Conservation (phyloP, 2,888 invertebrate genomes). For the Caenorhabditis panamensis region DNA sequence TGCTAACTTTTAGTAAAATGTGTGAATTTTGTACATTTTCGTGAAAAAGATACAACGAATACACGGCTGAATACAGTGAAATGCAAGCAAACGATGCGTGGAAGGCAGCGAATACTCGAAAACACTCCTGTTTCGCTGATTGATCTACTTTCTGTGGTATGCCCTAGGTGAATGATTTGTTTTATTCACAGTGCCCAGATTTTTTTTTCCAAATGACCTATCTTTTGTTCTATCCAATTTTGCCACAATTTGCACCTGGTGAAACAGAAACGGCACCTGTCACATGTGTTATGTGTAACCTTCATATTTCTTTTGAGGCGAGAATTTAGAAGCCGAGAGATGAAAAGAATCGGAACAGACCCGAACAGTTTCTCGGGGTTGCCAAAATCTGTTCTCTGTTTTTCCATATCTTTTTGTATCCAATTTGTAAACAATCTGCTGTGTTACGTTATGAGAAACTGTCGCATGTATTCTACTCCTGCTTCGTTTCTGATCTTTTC, state of each 20-base stretch:
- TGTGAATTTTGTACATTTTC: background rate
- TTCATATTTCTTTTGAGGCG: background rate
- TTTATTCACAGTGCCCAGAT: background rate
- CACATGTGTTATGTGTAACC: background rate
- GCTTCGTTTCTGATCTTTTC: background rate
- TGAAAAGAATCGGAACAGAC: background rate
- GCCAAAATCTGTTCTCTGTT: background rate
- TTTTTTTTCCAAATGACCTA: background rate
- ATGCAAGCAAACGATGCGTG: conserved; percentile 5
- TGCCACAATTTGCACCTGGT: conserved; percentile 1
- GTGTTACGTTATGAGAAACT: too few relatives aligned
- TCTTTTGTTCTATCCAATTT: background rate
- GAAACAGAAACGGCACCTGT: conserved; percentile 3
- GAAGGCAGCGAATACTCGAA: conserved; percentile 6
- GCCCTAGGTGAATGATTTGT: background rate
- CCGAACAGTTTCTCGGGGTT: background rate
- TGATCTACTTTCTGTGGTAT: background rate
- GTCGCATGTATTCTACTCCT: too few relatives aligned
- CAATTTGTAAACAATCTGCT: too few relatives aligned
- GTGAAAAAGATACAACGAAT: too few relatives aligned
- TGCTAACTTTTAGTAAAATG: too few relatives aligned
- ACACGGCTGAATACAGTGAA: background rate
- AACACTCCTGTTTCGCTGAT: background rate
- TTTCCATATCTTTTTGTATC: background rate
- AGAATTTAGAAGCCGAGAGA: background rate